Conservation (phyloP, 2,797 vertebrate genomes). For the Enteromius anoplus region DNA sequence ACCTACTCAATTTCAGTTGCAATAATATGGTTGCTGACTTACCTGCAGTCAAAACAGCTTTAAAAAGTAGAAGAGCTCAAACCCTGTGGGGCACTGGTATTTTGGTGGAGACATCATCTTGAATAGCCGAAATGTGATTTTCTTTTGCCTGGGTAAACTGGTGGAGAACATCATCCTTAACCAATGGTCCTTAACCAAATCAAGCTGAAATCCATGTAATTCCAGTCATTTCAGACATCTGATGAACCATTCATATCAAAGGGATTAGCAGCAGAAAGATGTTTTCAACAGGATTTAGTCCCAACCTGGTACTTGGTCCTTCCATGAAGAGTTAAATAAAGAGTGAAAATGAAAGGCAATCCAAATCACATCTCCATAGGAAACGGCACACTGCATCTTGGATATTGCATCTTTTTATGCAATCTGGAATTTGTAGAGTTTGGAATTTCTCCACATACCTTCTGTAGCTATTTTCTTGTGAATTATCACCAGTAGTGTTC, state of each 20-base stretch:
- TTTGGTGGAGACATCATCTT: slow-evolving; percentile 58
- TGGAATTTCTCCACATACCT: background rate
- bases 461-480: background rate
- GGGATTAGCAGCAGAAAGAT: background rate
- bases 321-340: background rate
- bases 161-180: background rate
- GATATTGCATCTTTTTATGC: background rate
- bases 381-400: background rate
- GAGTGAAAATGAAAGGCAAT: background rate
- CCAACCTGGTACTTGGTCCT: background rate
- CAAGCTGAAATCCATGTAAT: background rate
- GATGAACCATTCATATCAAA: background rate
- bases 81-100: slow-evolving; percentile 48
- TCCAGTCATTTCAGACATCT: background rate
- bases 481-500: background rate
- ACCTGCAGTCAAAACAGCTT: slow-evolving; percentile 36
- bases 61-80: background rate
- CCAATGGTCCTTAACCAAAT: slow-evolving; percentile 2
- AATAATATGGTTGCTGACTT: slow-evolving; percentile 27
- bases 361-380: background rate
- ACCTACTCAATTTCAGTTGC: background rate
- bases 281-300: background rate
- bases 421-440: background rate
- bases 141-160: background rate
- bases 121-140: background rate